Evolutionary conservation across 2,888 invertebrate species (phyloP).

Genomic region (Hylaea fasciaria): DNA sequence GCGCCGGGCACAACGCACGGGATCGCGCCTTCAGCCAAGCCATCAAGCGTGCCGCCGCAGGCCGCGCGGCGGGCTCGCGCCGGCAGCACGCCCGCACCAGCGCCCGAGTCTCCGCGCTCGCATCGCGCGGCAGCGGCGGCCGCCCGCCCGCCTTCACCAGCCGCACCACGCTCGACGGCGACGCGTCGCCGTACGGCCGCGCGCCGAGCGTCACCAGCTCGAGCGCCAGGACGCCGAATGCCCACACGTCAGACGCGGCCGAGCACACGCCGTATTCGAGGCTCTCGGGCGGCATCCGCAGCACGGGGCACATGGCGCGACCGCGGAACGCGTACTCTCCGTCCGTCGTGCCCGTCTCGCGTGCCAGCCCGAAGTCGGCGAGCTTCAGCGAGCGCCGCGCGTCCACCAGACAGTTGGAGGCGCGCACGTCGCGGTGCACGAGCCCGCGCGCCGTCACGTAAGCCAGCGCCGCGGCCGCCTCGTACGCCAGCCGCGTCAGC

Average conservation of each 20-base stretch:
- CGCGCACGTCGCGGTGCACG: conserved; percentile 94
- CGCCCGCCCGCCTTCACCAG: conserved; percentile 86
- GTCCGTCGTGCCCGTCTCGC: conserved; percentile 87
- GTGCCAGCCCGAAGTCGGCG: conserved; percentile 95
- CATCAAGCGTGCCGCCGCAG: conserved; percentile 89
- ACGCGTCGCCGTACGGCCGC: conserved; percentile 91
- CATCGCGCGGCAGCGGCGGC: conserved; percentile 87
- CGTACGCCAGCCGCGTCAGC: conserved; percentile 60
- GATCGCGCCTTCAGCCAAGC: conserved; percentile 90
- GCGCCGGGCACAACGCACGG: conserved; percentile 57
- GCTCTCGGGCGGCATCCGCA: conserved; percentile 97
- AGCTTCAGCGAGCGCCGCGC: conserved; percentile 89
- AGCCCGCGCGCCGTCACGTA: conserved; percentile 91
- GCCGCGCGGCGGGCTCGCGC: conserved; percentile 86
- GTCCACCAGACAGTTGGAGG: conserved; percentile 91
- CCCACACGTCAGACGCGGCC: conserved; percentile 94
- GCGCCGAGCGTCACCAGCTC: conserved; percentile 95
- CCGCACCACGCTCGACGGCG: conserved; percentile 87
- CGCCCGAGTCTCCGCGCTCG: conserved; percentile 67
- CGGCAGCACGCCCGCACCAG: conserved; percentile 92
- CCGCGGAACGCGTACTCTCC: conserved; percentile 92
- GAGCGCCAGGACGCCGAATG: conserved; percentile 92
- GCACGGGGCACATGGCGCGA: conserved; percentile 92
- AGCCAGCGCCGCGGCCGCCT: conserved; percentile 58
- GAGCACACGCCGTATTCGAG: conserved; percentile 91